Conservation (phyloP, 2,113 vertebrate genomes). For the Eulacestoma nigropectus region DNA sequence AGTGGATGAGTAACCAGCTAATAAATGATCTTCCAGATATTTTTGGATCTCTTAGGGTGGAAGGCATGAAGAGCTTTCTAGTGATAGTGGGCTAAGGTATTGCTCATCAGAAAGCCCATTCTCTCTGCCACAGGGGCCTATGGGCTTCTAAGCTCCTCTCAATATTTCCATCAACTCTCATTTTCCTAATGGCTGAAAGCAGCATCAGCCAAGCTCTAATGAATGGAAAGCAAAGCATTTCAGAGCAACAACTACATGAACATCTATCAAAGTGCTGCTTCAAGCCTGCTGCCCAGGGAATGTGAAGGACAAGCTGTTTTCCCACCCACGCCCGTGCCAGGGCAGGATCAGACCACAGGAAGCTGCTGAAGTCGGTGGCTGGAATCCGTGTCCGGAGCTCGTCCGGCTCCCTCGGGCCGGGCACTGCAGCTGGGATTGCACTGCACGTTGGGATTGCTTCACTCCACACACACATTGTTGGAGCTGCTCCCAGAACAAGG, state of each 20-base stretch:
- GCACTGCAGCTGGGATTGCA: neutral
- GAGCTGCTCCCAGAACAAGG: neutral
- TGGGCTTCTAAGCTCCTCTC: neutral
- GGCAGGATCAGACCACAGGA: accelerated
- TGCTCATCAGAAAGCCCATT: neutral
- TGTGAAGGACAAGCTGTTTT: neutral
- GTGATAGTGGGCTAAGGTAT: neutral
- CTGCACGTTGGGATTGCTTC: neutral
- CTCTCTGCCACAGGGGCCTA: neutral
- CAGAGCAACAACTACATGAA: neutral
- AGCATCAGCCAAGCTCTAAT: neutral
- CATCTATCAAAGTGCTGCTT: neutral
- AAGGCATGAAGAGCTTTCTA: neutral
- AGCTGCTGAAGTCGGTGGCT: neutral
- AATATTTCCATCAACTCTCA: neutral
- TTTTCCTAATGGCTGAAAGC: neutral
- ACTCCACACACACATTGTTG: neutral
- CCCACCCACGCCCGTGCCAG: accelerated
- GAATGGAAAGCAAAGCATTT: neutral
- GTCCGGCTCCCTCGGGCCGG: accelerated
- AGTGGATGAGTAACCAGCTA: neutral
- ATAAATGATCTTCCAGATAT: neutral
- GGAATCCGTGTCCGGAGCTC: accelerated
- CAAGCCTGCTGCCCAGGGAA: neutral
- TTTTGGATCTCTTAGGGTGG: neutral